phyloP scores from a whole-genome alignment of 53 echinoderm and acorn worm species.

The Paracentrotus lividus region DNA sequence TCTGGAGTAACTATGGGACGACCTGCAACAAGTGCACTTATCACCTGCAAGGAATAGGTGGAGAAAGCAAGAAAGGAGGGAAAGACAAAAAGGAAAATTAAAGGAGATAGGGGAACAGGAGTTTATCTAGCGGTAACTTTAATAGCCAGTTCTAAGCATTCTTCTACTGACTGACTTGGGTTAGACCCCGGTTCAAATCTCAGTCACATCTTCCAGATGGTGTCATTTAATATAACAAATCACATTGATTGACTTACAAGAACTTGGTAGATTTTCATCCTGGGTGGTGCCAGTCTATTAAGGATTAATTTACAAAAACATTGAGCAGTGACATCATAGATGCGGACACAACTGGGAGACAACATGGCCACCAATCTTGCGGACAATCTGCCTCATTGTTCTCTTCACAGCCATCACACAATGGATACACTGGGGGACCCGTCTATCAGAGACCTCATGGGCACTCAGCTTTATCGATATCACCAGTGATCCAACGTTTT shows the following conservation, averaged over 20 bases:
- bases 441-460: constrained; percentile 84
- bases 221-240: too few species aligned
- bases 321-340: not conserved
- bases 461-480: constrained; percentile 75
- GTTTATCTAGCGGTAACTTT: too few species aligned
- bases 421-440: constrained; percentile 77
- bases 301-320: not conserved
- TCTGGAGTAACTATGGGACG: constrained; percentile 85
- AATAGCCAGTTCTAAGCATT: too few species aligned
- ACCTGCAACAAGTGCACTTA: constrained; percentile 90
- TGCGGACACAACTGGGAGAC: constrained; percentile 87
- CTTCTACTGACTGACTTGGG: too few species aligned
- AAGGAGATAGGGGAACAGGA: not conserved
- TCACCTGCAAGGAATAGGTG: constrained; percentile 73
- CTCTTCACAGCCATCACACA: constrained; percentile 71
- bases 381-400: constrained; percentile 74
- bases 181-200: too few species aligned
- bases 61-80: not conserved
- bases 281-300: too few species aligned
- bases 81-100: not conserved
- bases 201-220: too few species aligned
- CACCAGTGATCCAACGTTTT: too few species aligned
- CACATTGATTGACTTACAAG: too few species aligned
- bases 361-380: constrained; percentile 80
- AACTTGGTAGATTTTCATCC: too few species aligned